These are phyloP conservation scores for Agrotis ipsilon DNA, from an alignment of 2,888 invertebrate species.

Conservation along the genomic window DNA sequence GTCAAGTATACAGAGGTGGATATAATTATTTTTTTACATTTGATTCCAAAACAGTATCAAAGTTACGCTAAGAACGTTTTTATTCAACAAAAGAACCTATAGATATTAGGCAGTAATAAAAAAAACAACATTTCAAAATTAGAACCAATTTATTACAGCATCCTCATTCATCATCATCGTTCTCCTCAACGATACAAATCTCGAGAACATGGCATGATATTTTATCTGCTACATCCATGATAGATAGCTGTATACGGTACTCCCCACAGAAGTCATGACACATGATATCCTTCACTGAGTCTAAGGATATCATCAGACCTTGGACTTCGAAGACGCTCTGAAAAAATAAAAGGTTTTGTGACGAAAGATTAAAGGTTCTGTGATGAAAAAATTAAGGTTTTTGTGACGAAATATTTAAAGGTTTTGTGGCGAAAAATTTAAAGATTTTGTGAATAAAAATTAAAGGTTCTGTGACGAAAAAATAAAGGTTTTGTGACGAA, in stretches of 20 bases:
- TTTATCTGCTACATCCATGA: slow-evolving; percentile 48
- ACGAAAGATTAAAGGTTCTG: too few relatives aligned
- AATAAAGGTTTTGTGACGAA: too few relatives aligned
- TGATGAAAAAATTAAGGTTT: neutral
- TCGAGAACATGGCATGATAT: slow-evolving; percentile 70
- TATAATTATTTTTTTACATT: too few relatives aligned
- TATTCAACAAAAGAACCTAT: too few relatives aligned
- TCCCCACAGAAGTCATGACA: slow-evolving; percentile 75
- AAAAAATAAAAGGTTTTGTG: slow-evolving; percentile 46
- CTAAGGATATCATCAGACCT: slow-evolving; percentile 69
- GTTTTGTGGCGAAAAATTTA: slow-evolving; percentile 50
- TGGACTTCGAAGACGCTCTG: slow-evolving; percentile 71
- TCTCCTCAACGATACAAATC: slow-evolving; percentile 60
- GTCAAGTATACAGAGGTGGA: too few relatives aligned
- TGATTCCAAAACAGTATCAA: too few relatives aligned
- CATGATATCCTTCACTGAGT: slow-evolving; percentile 69
- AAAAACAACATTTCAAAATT: neutral
- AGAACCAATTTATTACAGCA: slow-evolving; percentile 23
- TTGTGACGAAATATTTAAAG: too few relatives aligned
- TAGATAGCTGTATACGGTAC: slow-evolving; percentile 63
- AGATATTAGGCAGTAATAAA: neutral
- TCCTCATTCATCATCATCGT: slow-evolving; percentile 20
- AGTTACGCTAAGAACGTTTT: too few relatives aligned
- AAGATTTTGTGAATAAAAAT: neutral
- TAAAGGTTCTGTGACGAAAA: too few relatives aligned